Conservation (phyloP, 2,797 vertebrate species). For the Centropyge bicolor region DNA sequence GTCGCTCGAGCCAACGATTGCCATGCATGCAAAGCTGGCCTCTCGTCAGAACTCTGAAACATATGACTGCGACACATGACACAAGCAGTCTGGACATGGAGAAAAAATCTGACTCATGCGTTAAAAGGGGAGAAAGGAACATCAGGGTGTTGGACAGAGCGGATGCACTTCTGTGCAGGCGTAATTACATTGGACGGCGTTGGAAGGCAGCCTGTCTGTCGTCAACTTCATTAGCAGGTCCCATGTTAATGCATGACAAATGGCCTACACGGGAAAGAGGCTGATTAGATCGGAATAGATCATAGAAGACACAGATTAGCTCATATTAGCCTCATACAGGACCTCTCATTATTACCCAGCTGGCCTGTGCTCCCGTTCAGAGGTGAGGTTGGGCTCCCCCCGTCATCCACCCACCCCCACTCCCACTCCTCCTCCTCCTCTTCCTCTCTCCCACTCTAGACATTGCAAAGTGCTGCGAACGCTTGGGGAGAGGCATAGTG, state of each 20-base stretch:
- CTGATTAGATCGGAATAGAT: conserved; percentile 78
- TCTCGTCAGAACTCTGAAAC: background rate
- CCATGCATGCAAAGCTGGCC: background rate
- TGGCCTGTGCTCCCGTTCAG: conserved; percentile 49
- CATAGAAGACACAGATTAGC: conserved; percentile 75
- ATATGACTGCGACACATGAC: background rate
- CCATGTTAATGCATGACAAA: conserved; percentile 76
- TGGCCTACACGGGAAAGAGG: conserved; percentile 46
- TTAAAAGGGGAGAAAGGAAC: background rate
- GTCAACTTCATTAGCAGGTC: conserved; percentile 72
- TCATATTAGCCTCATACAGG: conserved; percentile 72
- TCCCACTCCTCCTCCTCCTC: conserved; percentile 10
- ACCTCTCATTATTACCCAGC: conserved; percentile 69
- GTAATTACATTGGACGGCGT: conserved; percentile 54
- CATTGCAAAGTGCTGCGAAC: conserved; percentile 65
- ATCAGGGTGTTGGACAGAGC: background rate
- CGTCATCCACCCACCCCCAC: background rate
- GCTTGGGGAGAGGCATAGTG: conserved; percentile 60
- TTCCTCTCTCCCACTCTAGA: conserved; percentile 32
- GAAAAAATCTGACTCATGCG: background rate
- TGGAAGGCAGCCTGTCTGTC: conserved; percentile 55
- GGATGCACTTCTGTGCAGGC: conserved; percentile 8
- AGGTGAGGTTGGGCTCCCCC: conserved; percentile 29
- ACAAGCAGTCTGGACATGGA: background rate
- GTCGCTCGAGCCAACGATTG: background rate